Percentiles rank a stretch among this genome's conserved stretches.
phyloP scores from a whole-genome alignment of 2,113 vertebrate genomes.

The Anser brachyrhynchus region DNA sequence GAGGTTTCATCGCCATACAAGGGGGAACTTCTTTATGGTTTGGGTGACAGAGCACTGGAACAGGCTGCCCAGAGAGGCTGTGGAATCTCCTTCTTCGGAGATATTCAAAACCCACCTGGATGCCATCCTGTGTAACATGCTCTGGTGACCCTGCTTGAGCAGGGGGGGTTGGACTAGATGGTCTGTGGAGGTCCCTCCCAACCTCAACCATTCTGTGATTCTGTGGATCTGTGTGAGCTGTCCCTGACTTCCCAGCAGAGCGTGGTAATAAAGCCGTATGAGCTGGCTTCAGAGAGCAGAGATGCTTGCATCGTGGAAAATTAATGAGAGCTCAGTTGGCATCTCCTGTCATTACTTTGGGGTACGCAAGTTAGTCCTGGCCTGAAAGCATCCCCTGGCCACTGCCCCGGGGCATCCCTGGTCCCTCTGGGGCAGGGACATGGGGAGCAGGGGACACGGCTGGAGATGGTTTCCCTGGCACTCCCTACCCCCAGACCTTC shows the following conservation, averaged over 20 bases:
- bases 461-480: background rate
- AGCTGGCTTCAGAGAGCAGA: background rate
- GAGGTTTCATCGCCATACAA: too few relatives aligned
- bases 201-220: too few relatives aligned
- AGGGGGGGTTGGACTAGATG: too few relatives aligned
- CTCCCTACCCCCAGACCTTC: background rate
- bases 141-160: too few relatives aligned
- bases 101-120: too few relatives aligned
- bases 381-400: background rate
- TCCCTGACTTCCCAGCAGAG: background rate
- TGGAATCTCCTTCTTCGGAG: too few relatives aligned
- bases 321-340: background rate
- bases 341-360: background rate
- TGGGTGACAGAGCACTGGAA: too few relatives aligned
- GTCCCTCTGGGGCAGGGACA: too few relatives aligned
- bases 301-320: background rate
- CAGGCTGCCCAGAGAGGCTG: too few relatives aligned
- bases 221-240: background rate
- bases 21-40: too few relatives aligned
- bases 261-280: background rate
- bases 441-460: background rate
- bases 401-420: background rate
- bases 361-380: background rate
- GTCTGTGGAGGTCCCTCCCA: too few relatives aligned
- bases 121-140: too few relatives aligned